Conservation (phyloP, 2,113 vertebrate species). For the Trematomus loennbergii region DNA sequence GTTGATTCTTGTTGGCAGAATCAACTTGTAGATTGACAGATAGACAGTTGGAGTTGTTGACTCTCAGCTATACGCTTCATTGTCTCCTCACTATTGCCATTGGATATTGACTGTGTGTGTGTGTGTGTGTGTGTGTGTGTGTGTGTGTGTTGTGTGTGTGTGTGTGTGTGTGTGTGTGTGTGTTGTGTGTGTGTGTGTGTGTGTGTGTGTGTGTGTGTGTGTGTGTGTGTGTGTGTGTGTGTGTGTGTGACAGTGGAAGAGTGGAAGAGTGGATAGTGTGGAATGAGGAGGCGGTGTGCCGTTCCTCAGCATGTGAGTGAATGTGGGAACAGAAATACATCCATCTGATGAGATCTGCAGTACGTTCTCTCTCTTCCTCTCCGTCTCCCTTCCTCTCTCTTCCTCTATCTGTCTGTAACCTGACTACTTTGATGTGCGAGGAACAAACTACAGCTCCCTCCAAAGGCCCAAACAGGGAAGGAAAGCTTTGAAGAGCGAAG, state of each 20-base stretch:
- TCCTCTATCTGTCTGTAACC: slow-evolving; percentile 60
- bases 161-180: background rate
- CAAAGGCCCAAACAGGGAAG: slow-evolving; percentile 65
- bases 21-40: slow-evolving; percentile 32
- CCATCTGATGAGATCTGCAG: slow-evolving; percentile 41
- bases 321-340: slow-evolving; percentile 58
- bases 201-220: slow-evolving; percentile 2
- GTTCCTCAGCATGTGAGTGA: slow-evolving; percentile 42
- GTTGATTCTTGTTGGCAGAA: slow-evolving; percentile 27
- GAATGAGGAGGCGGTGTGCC: slow-evolving; percentile 59
- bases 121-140: slow-evolving; percentile 2
- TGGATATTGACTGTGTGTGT: background rate
- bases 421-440: slow-evolving; percentile 73
- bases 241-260: background rate
- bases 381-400: background rate
- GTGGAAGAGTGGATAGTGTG: slow-evolving; percentile 51
- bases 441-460: slow-evolving; percentile 52
- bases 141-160: background rate
- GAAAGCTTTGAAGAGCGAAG: slow-evolving; percentile 71
- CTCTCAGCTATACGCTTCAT: slow-evolving; percentile 11
- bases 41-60: slow-evolving; percentile 25
- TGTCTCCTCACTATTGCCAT: background rate
- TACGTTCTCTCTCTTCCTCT: slow-evolving; percentile 13
- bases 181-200: background rate
- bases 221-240: slow-evolving; percentile 1